Percentiles rank a stretch among this genome's conserved stretches.
phyloP scores from a whole-genome alignment of 2,888 invertebrate species.

The Oxystoma pomonae region DNA sequence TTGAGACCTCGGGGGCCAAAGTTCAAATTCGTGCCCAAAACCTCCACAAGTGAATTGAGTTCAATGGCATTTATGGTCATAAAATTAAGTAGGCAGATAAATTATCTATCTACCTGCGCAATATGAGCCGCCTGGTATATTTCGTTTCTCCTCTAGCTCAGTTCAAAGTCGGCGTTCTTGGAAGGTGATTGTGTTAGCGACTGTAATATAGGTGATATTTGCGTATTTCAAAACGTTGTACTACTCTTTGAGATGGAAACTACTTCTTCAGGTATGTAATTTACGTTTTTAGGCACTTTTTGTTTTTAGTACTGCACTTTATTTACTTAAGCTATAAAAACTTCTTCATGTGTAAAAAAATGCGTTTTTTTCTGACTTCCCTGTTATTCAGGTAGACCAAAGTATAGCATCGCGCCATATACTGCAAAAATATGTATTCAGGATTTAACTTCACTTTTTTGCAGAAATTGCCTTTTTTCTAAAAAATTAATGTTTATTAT shows the following conservation, averaged over 20 bases:
- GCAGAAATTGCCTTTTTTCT: background rate
- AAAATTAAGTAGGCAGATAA: background rate
- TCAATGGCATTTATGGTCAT: background rate
- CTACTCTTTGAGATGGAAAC: background rate
- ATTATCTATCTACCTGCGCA: background rate
- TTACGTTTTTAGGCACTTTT: background rate
- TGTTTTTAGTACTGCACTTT: background rate
- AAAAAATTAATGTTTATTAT: background rate
- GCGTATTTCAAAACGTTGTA: background rate
- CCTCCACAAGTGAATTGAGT: background rate
- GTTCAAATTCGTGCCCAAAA: background rate
- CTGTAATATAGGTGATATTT: background rate
- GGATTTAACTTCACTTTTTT: background rate
- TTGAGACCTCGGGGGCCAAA: no score
- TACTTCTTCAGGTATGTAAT: background rate
- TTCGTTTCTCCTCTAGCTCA: background rate
- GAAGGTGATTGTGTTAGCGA: background rate
- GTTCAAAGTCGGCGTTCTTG: background rate
- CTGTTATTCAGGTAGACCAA: background rate
- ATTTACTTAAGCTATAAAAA: background rate
- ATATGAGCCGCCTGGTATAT: background rate
- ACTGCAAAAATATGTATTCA: background rate
- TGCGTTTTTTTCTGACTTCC: background rate
- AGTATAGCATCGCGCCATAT: background rate
- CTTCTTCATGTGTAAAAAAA: background rate